Evolutionary conservation across 1,140 invertebrate species (phyloP).

Genomic region (honey bee (Apis mellifera)): Amel_HAv3.1 CM009936.2:5525001-5525500

Average conservation of each 20-base stretch:
- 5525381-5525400: too few relatives aligned
- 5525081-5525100: conserved; percentile 65
- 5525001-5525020: conserved; percentile 47
- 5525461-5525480: too few relatives aligned
- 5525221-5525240: conserved; percentile 36
- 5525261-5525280: conserved; percentile 18
- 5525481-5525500: too few relatives aligned
- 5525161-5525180: conserved; percentile 55
- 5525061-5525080: conserved; percentile 70
- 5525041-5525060: conserved; percentile 46
- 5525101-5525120: conserved; percentile 24
- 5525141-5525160: not conserved
- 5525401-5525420: too few relatives aligned
- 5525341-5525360: too few relatives aligned
- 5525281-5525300: too few relatives aligned
- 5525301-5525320: not conserved
- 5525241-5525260: conserved; percentile 58
- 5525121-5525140: conserved; percentile 62
- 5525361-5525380: too few relatives aligned
- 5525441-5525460: too few relatives aligned
- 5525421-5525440: too few relatives aligned
- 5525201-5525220: conserved; percentile 61
- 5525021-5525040: conserved; percentile 54
- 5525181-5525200: conserved; percentile 64
- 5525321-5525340: too few relatives aligned